Conservation (phyloP, 2,888 invertebrate genomes). For the Spisula solida region DNA sequence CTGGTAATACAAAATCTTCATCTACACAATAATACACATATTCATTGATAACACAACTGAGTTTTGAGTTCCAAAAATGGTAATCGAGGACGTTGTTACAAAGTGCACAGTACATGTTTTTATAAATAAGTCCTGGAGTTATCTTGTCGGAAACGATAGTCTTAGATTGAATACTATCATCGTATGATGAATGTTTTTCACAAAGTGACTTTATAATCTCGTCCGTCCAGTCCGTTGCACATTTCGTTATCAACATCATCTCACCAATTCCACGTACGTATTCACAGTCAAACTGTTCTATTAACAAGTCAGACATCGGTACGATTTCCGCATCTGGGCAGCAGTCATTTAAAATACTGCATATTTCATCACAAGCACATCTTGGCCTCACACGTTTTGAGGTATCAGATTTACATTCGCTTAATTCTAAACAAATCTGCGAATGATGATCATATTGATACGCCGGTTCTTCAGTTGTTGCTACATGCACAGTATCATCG, state of each 20-base stretch:
- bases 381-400: background rate
- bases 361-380: background rate
- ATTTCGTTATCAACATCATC: constrained; percentile 33
- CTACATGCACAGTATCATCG: too few relatives aligned
- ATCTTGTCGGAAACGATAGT: background rate
- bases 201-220: constrained; percentile 23
- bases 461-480: too few relatives aligned
- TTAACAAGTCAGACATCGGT: background rate
- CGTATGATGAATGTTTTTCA: background rate
- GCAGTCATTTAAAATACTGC: background rate
- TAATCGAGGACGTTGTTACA: constrained; percentile 65
- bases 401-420: background rate
- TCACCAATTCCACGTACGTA: background rate
- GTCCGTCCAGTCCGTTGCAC: constrained; percentile 29
- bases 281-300: background rate
- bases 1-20: background rate
- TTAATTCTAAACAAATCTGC: background rate
- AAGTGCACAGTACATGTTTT: constrained; percentile 74
- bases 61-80: constrained; percentile 25
- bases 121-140: constrained; percentile 53
- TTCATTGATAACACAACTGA: background rate
- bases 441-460: background rate
- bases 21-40: too few relatives aligned
- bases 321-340: background rate
- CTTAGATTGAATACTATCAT: background rate